These are phyloP conservation scores for Delia radicum DNA, from an alignment of 1,140 invertebrate species.

Conservation along the genomic window DNA sequence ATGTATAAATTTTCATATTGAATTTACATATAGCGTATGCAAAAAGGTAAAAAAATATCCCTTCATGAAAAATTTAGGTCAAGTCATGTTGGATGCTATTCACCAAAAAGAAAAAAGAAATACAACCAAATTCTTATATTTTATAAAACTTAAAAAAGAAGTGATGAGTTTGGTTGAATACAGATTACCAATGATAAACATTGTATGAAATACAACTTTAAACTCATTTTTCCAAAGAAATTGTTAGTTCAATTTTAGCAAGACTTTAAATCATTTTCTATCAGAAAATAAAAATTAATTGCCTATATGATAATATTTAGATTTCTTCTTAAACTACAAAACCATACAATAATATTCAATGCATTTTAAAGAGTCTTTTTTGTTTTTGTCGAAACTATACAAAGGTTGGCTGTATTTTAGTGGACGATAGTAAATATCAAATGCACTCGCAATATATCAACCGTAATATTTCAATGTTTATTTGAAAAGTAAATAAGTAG, in stretches of 20 bases:
- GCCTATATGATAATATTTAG: slow-evolving; percentile 11
- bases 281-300: slow-evolving; percentile 2
- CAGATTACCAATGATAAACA: background rate
- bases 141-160: background rate
- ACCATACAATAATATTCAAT: background rate
- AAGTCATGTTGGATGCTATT: background rate
- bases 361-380: too few relatives aligned
- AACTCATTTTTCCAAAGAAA: background rate
- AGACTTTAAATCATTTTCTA: slow-evolving; percentile 12
- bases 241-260: background rate
- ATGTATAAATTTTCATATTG: background rate
- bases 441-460: too few relatives aligned
- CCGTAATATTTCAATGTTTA: too few relatives aligned
- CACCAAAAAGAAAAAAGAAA: too few relatives aligned
- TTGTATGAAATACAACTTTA: background rate
- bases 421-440: too few relatives aligned
- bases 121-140: too few relatives aligned
- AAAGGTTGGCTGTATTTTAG: too few relatives aligned
- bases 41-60: background rate
- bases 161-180: background rate
- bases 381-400: too few relatives aligned
- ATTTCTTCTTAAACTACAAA: background rate
- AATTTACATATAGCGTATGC: background rate
- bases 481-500: too few relatives aligned
- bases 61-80: slow-evolving; percentile 16